Base-by-base conservation (phyloP, 2,113 vertebrate species). In the Gobiocypris rarus region DNA sequence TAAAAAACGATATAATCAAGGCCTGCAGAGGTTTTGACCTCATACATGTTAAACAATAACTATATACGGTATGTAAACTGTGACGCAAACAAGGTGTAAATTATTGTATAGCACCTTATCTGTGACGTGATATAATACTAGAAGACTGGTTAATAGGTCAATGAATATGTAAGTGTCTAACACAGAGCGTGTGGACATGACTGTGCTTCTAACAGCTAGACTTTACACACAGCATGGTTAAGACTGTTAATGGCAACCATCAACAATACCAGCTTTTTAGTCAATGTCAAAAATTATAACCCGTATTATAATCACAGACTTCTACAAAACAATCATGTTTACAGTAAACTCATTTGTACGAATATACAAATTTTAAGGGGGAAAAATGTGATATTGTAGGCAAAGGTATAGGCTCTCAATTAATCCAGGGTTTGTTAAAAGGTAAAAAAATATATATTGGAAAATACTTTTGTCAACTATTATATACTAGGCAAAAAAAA, bases 21-120 rank as follows among this genome's bases (percentile, higher is more conserved):
- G 43, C 24, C 24, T 34, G 38, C 6, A 2, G 67, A 2, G 38
- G 3, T 75, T 67, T 75, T 31, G 58, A 41, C 71, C 41, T 59
- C 59, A 9, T 17, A 78, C 41, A 5, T 24, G 65, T 76, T 84
- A 81, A 41, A 43, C 34, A 76, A 22, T 76, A 75, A 50, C 76
- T 79, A 28, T 14, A 26, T 65, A 50, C 0, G 4, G 9, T 5
- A n/a, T 58, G 71, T 31, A 34, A 19, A 45, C 17, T 65, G 19
- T n/a, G 22, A 70, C 17, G 1, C 45, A 56, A 54, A 48, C 19
- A 70, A 80, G 17, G 43, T 67, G 77, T 80, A 41, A 78, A 78
- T 78, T 15, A 78, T 78, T 78, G 54, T 24, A 77, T 31, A 58
- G 10, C 31, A 13, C 31, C 58, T 65, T 65, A 80, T 50, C 5